Base-by-base conservation (phyloP, 2,113 vertebrate genomes). In the Eptesicus fuscus region DNA sequence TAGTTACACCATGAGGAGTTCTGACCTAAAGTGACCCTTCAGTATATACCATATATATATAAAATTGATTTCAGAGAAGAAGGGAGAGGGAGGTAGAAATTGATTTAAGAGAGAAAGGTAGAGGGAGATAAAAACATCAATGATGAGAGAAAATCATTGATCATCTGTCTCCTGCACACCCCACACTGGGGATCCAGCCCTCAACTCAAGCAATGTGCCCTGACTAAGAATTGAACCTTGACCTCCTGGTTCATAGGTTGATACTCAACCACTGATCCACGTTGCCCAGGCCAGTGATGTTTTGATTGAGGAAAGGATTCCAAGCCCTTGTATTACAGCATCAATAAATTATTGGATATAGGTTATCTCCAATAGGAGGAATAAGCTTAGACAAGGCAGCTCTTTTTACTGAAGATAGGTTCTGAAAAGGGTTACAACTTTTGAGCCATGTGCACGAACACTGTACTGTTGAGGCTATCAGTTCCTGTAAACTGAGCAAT, bases 301-400 rank as follows among this genome's bases (percentile, higher is more conserved):
- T 44, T 44, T 42, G 2, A 88, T 18, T 70, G 30, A 84, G 12
- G 5, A 28, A 47, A 83, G 17, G 0, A 7, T n/a, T 9, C 4
- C 17, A 37, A 82, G 7, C 1, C 6, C 30, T 83, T 80, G 4
- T 35, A 40, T 2, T 1, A 1, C 3, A 78, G 3, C 6, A 5
- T 83, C 23, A 76, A 0, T 8, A 80, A 35, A 5, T 63, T 71
- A 67, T 35, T 67, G 44, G 32, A 51, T n/a, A 4, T 32, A 23
- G 10, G 12, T n/a, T 47, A 53, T 44, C 25, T 40, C 47, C 3
- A 53, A 40, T 25, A 70, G 4, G 32, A 5, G 10, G 1, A 7
- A 73, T 51, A 17, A 40, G 9, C 10, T 83, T 83, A 14, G 25
- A 9, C 10, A 82, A 44, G 16, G 6, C 2, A 71, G 2, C 13